Evolutionary conservation across 92 coral and sea anemone species (phyloP), one percentile per base, ranked within the genome.

Genomic region (Parazoanthus swiftii): DNA sequence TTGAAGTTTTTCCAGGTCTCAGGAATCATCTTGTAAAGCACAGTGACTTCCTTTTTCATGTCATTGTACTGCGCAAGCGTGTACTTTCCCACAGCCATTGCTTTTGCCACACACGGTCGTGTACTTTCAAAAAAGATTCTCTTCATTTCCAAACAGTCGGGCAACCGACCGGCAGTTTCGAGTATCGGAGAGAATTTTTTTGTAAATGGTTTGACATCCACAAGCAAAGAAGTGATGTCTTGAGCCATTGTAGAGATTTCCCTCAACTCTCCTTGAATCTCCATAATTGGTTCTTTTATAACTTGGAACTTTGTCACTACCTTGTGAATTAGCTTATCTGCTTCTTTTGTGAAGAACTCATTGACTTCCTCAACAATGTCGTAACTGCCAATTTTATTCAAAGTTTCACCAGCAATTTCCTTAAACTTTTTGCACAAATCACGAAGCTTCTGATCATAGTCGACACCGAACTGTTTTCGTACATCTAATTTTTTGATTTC

Each of bases 1-100:
- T 93, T 97, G 50, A 97, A 89, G 86, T 88, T 93, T 79, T 90
- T 95, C 99, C 98, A 97, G 11, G 98, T 94, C 71, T 95, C 95
- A 2, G 98, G 98, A 7, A 97, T 90, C 96, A 97, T 94, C 68
- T 82, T 93, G 74, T 87, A 89, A 71, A 97, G 90, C 20, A 94
- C 94, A 77, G 50, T 26, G 3, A 95, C 88, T 72, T 97, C 97
- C 56, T 95, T 95, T 70, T 92, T 96, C 93, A 97, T 88, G 85
- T 97, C 97, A 74, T 90, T 89, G 91, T 97, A 97, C 48, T 95
- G 95, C 21, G 86, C 94, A 51, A 93, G 84, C n/a, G 92, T 91
- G 82, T 94, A 91, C 80, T 86, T 95, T 7, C 98, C 98, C 25
- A 93, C 91, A 54, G 88, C 67, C 81, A 89, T 91, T 37, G 99